Base-by-base conservation (phyloP, 1,140 invertebrate genomes). In the Elymnias hypermnestra region DNA sequence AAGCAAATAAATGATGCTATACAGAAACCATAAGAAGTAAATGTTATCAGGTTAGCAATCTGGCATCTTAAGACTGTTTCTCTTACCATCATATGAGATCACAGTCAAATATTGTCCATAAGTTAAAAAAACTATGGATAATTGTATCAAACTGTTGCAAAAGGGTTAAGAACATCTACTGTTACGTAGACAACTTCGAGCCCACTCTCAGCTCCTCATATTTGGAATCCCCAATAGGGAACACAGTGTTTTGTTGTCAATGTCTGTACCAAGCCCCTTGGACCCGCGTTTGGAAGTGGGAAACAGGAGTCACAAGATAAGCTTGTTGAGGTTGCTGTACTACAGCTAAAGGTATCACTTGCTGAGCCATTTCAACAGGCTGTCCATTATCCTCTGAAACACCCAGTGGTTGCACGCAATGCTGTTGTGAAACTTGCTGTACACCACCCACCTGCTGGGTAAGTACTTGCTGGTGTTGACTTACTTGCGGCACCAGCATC, bases 321-420 rank as follows among this genome's bases (percentile, higher is more conserved):
- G 89, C 84, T 57, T 89, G 88, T 54, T 87, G 89, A 9, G 87
- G 85, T 51, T 88, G 86, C 57, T 89, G 87, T 5, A 89, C 87
- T 9, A 90, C 88, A 8, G 89, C 88, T n/a, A 90, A 53, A 0
- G 89, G 89, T 46, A 90, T 90, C 2, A 90, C 89, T 72, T 90
- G 89, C 51, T 90, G 89, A 15, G 88, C 87, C 78, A 89, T 89
- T 61, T 89, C 87, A n/a, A 4, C 19, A 21, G 3, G 86, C 47
- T 87, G 84, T 0, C 74, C 78, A 5, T 60, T 72, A 5, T 86
- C 83, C 29, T 87, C 86, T 0, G 71, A 60, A 7, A 86, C 87
- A 10, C 78, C 82, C 5, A 87, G 67, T 0, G 85, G 67, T 48
- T 87, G 85, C 42, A 89, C 83, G 39, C 78, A 78, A 33, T 87